Base-by-base conservation (phyloP, 35 echinoderm and acorn worm species). In the Ophiothrix spiculata region DNA sequence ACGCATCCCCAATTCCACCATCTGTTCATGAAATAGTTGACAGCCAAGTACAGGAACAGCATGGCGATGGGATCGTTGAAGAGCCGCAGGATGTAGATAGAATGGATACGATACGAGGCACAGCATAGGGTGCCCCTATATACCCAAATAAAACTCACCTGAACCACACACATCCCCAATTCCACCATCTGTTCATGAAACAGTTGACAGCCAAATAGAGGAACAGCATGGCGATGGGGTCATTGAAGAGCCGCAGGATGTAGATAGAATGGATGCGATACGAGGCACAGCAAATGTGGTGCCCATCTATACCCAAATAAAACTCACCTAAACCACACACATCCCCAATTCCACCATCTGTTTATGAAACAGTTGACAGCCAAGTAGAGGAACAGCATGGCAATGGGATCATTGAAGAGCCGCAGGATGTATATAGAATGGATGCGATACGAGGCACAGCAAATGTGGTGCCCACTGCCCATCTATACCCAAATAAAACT, bases 41-140 rank as follows among this genome's bases (percentile, higher is more conserved):
- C 80, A 38, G 96, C 81, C 23, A 99, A 63, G 40, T 92, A 99
- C 33, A 99, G 89, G 79, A 99, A 99, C 76, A 94, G 89, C 96
- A 99, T 99, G 0, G 96, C 96, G 0, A 99, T 89, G 1, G 96
- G 96, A 87, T 99, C 96, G 54, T 99, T 99, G 85, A 99, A 99
- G 13, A 99, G 85, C 8, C 96, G 80, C 34, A 99, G 87, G 0
- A 94, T 88, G 46, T 94, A 99, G 56, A 99, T 99, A 81, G 96
- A 99, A 85, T 99, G 96, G 63, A 99, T 94, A 33, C 92, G 81
- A 42, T 94, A 99, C 4, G 96, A 99, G 13, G 96, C 88, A 87
- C 96, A 99, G 39, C 89, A 94, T n/a, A n/a, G n/a, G n/a, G n/a
- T n/a, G n/a, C n/a, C n/a, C n/a, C n/a, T n/a, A n/a, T n/a, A n/a